Conservation (phyloP, 2,888 invertebrate species). For the Smittia aterrima region DNA sequence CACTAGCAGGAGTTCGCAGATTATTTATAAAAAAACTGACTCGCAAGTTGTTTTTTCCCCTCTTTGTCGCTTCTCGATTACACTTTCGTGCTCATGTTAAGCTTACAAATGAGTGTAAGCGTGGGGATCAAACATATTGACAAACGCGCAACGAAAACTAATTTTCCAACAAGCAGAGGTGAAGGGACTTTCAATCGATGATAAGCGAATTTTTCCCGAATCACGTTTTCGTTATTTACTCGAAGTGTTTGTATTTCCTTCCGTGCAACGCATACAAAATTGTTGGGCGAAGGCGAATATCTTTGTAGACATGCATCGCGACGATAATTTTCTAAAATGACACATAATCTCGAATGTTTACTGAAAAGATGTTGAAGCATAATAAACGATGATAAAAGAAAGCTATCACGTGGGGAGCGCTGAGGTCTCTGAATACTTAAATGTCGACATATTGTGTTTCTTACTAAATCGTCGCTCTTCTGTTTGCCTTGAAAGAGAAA, state of each 20-base stretch:
- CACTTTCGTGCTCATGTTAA: neutral
- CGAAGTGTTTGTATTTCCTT: too few species aligned
- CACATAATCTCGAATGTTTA: neutral
- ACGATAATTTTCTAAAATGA: neutral
- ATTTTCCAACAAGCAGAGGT: neutral
- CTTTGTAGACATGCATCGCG: too few species aligned
- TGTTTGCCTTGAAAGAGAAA: conserved; percentile 1
- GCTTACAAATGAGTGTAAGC: neutral
- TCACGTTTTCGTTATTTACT: too few species aligned
- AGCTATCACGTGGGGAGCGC: neutral
- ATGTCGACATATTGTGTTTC: too few species aligned
- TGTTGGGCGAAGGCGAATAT: too few species aligned
- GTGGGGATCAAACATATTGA: neutral
- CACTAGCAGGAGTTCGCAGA: too few species aligned
- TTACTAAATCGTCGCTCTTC: neutral
- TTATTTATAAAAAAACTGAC: too few species aligned
- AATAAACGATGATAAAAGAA: neutral
- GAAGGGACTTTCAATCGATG: neutral
- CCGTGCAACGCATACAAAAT: too few species aligned
- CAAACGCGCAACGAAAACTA: neutral
- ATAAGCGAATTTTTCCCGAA: neutral
- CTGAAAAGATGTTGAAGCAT: neutral
- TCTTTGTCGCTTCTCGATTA: too few species aligned
- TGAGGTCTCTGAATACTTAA: neutral
- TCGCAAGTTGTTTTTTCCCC: too few species aligned